Base-by-base conservation (phyloP, 2,113 vertebrate genomes). In the Hystrix brachyura region DNA sequence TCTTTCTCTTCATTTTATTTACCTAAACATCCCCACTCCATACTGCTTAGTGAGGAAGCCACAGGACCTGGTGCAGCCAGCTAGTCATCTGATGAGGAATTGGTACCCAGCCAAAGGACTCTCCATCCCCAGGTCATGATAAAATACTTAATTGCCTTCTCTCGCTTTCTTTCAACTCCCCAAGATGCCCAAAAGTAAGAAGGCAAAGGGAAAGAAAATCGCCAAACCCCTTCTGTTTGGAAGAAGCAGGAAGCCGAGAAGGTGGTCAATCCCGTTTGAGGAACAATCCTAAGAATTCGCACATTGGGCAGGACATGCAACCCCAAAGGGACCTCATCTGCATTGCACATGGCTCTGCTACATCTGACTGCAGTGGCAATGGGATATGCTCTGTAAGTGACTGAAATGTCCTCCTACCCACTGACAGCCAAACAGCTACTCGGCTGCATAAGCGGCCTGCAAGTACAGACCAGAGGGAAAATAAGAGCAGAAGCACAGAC, bases 1-100 rank as follows among this genome's bases (percentile, higher is more conserved):
- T 27, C 19, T 34, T 69, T 43, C 55, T 46, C 8, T 85, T 94
- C 71, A 79, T 48, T 90, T 94, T 78, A 79, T 48, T 90, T 95
- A 81, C 2, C 3, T 25, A 8, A 51, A 5, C 25, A 64, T 14
- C n/a, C 23, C 0, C 32, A 27, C 19, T 76, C 3, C 46, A 23
- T 19, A 18, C 6, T 67, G 19, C 5, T 96, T 90, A 38, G 19
- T 19, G 48, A 15, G 13, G 14, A 83, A 95, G 46, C 51, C 72
- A 87, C 1, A 38, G 64, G 15, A 69, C 46, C 38, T 71, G 43
- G 46, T 69, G 29, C 38, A 87, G 1, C 2, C 59, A 69, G 4
- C 62, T 11, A 25, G 23, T 62, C 57, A 69, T 13, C 78, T 60
- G 3, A 23, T 83, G 15, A 81, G 14, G 13, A 51, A 65, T 5